phyloP scores from a whole-genome alignment of 2,113 vertebrate species.

The Loxodonta africana region DNA sequence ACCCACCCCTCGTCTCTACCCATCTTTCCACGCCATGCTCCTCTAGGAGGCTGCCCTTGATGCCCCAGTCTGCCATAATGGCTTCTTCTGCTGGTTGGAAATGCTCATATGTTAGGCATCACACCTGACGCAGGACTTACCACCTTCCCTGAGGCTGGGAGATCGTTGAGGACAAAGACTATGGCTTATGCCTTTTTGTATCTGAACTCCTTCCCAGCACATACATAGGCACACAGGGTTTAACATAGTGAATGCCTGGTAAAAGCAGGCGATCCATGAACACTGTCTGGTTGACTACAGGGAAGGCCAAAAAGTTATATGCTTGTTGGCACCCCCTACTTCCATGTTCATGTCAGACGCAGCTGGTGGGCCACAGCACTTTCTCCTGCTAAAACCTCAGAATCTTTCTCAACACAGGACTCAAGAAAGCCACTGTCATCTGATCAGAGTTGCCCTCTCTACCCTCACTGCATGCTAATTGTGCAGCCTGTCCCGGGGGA shows the following conservation, averaged over 20 bases:
- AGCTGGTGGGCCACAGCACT: neutral
- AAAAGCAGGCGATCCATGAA: neutral
- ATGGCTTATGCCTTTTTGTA: neutral
- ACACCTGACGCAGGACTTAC: neutral
- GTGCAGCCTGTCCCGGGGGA: neutral
- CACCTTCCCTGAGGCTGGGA: neutral
- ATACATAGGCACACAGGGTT: neutral
- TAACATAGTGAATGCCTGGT: neutral
- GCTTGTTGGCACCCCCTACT: neutral
- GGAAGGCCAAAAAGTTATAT: neutral
- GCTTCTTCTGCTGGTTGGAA: neutral
- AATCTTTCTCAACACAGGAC: conserved; percentile 27
- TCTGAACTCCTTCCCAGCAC: neutral
- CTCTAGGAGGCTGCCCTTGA: neutral
- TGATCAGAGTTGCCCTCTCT: neutral
- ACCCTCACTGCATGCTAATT: neutral
- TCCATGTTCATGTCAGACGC: neutral
- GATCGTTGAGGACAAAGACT: neutral
- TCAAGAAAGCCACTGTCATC: neutral
- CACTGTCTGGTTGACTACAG: neutral
- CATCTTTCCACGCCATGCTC: neutral
- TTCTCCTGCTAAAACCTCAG: conserved; percentile 14
- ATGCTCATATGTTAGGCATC: neutral
- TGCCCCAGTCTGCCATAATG: neutral
- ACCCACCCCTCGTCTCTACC: neutral